phyloP scores from a whole-genome alignment of 2,113 vertebrate species.

The Hippocampus comes region DNA sequence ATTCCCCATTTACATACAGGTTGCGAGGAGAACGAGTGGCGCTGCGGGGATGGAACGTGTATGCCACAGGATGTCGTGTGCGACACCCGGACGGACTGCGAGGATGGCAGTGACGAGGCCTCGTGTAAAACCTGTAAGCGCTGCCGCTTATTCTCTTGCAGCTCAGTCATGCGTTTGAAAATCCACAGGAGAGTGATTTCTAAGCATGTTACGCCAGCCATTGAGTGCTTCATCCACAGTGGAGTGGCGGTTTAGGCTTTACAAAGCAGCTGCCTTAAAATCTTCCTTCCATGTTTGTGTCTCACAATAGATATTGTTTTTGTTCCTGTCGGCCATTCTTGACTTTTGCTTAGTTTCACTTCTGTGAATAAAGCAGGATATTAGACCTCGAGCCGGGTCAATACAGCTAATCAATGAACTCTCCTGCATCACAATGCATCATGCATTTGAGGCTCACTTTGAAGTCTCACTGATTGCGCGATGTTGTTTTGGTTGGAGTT shows the following conservation, averaged over 20 bases:
- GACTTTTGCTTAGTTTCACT: slow-evolving; percentile 54
- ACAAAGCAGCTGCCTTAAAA: slow-evolving; percentile 8
- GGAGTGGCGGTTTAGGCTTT: slow-evolving; percentile 3
- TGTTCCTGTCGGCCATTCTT: slow-evolving; percentile 22
- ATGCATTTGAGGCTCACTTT: slow-evolving; percentile 46
- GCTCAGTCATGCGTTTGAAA: not conserved
- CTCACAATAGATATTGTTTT: not conserved
- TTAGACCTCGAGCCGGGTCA: slow-evolving; percentile 55
- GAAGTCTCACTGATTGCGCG: slow-evolving; percentile 52
- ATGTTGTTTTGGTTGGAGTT: slow-evolving; percentile 45
- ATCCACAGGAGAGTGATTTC: slow-evolving; percentile 1
- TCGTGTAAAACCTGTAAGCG: slow-evolving; percentile 64
- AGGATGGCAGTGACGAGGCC: slow-evolving; percentile 73
- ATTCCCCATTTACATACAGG: slow-evolving; percentile 32
- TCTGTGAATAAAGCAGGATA: slow-evolving; percentile 57
- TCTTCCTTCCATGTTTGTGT: slow-evolving; percentile 4
- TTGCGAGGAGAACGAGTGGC: slow-evolving; percentile 63
- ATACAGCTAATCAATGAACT: slow-evolving; percentile 60
- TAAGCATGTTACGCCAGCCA: slow-evolving; percentile 28
- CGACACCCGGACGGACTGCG: slow-evolving; percentile 66
- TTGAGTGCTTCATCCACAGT: slow-evolving; percentile 19
- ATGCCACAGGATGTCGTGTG: slow-evolving; percentile 63
- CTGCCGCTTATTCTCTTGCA: not conserved
- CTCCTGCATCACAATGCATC: slow-evolving; percentile 55
- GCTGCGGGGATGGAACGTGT: slow-evolving; percentile 65